Base-by-base conservation (phyloP, 2,113 vertebrate species). In the Xenus cinereus region DNA sequence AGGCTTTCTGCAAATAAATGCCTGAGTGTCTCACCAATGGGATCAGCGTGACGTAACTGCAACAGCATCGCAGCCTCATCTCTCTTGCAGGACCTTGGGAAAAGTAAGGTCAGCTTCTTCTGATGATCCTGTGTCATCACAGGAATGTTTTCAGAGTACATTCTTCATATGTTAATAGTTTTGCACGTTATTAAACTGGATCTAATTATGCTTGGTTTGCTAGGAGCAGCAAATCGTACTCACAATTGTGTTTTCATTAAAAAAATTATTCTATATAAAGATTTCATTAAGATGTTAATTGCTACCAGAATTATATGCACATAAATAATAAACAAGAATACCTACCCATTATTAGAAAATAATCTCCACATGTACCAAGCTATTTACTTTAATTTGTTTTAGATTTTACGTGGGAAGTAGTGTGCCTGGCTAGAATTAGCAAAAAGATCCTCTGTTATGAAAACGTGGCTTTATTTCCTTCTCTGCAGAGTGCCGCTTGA, bases 231-330 rank as follows among this genome's bases (percentile, higher is more conserved):
- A 79, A 92, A 96, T 97, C 79, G 76, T 57, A 95, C 84, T 95
- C 93, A 94, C 89, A 86, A 92, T 84, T 9, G 8, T 66, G 78
- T 95, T 97, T 98, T 96, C 95, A 95, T 80, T 94, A 0, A 69
- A 95, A 96, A 93, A 89, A 93, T 28, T 32, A 95, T 90, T 90
- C 80, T 89, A 78, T 45, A 89, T 78, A 62, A 96, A 84, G 82
- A 57, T 93, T 97, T 96, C 90, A 96, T 97, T 93, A 90, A 87
- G 50, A 96, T 96, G 92, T 89, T 96, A 96, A 98, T 97, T 95
- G 78, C 95, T 90, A 62, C 88, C 2, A 14, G 85, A 97, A 95
- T 96, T 93, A 84, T 45, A 94, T 91, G 74, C 67, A 91, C 50
- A 97, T 91, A 96, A 94, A 88, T 97, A 85, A 95, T 88, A 98